These are phyloP conservation scores for Amniataba percoides DNA, from an alignment of 2,797 vertebrate genomes.

Conservation along the genomic window DNA sequence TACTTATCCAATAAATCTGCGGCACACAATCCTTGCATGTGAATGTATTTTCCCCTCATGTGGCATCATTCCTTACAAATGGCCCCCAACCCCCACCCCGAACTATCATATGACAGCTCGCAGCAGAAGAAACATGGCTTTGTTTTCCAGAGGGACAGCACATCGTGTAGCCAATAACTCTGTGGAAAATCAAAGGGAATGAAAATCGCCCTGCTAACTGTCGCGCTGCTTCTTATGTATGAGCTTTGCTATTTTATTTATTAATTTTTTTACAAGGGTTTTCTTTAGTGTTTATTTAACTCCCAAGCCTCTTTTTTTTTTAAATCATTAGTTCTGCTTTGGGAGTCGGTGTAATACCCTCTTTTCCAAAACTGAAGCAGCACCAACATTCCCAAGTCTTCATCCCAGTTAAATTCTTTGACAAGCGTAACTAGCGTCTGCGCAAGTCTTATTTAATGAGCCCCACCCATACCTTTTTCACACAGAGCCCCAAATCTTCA, in stretches of 20 bases:
- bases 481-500: not conserved
- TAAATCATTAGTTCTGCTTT: constrained; percentile 7
- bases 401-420: not conserved
- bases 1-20: constrained; percentile 73
- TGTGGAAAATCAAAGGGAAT: constrained; percentile 53
- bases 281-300: not conserved
- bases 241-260: not conserved
- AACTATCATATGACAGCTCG: constrained; percentile 72
- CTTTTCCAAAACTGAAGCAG: constrained; percentile 8
- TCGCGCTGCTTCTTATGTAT: constrained; percentile 9
- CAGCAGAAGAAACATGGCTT: constrained; percentile 71
- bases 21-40: constrained; percentile 49
- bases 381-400: not conserved
- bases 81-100: constrained; percentile 55
- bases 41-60: constrained; percentile 64
- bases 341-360: not conserved
- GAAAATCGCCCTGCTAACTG: constrained; percentile 14
- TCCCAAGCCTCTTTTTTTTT: not conserved
- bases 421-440: not conserved
- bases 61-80: constrained; percentile 64
- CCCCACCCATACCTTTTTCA: not conserved
- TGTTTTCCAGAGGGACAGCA: constrained; percentile 57
- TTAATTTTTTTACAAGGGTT: not conserved
- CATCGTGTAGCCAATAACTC: constrained; percentile 59
- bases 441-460: not conserved